phyloP scores from a whole-genome alignment of 2,113 vertebrate genomes.

The Varanus salvator region DNA sequence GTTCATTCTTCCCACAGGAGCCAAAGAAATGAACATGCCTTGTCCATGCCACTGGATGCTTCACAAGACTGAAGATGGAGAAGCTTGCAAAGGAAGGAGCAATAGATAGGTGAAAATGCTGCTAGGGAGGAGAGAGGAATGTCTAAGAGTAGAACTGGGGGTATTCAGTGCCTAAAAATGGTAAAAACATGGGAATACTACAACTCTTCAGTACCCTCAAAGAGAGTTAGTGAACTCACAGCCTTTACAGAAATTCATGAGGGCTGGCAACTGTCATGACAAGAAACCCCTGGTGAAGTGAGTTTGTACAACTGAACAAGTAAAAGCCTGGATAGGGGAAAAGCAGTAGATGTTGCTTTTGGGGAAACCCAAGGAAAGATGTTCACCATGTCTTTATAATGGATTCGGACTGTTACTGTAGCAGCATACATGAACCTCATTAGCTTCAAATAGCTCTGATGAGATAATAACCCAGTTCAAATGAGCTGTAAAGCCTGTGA shows the following conservation, averaged over 20 bases:
- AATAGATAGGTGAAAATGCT: background rate
- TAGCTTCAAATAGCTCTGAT: background rate
- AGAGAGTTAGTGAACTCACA: background rate
- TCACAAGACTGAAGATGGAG: background rate
- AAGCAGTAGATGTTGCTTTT: background rate
- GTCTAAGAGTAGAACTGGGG: background rate
- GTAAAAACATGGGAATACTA: background rate
- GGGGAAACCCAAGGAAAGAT: rapidly evolving
- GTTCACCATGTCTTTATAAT: background rate
- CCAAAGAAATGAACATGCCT: conserved; percentile 1
- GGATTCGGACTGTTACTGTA: background rate
- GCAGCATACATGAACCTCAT: background rate
- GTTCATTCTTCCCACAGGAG: background rate
- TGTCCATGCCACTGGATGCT: background rate
- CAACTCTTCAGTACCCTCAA: background rate
- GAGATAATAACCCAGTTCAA: background rate
- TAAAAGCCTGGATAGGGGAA: rapidly evolving
- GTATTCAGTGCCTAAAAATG: background rate
- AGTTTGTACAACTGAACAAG: background rate
- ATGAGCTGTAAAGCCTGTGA: too few relatives aligned
- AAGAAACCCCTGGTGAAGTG: background rate
- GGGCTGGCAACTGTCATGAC: background rate
- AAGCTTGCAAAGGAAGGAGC: background rate
- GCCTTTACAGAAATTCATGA: background rate
- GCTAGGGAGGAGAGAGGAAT: background rate